Percentiles rank a stretch among this genome's conserved stretches.
These are phyloP conservation scores for Melanotaenia duboulayi DNA, from an alignment of 2,113 vertebrate genomes.

Conservation along the genomic window DNA sequence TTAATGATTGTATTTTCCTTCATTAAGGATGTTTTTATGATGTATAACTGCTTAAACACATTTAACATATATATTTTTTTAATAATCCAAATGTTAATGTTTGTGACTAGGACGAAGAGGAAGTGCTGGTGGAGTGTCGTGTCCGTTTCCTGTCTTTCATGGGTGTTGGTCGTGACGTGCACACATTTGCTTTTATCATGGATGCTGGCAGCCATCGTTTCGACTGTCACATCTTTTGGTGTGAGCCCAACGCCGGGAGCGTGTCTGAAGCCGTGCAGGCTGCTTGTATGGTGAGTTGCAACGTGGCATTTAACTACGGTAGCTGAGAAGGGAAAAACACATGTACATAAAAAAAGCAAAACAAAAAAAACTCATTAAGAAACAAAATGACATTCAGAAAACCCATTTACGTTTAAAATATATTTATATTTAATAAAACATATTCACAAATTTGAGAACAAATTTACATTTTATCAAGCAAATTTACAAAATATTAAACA, in stretches of 20 bases:
- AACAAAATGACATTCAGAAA: too few relatives aligned
- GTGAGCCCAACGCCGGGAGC: constrained; percentile 93
- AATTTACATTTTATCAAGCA: too few relatives aligned
- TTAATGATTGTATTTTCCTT: too few relatives aligned
- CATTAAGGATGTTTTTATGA: too few relatives aligned
- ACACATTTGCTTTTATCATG: constrained; percentile 97
- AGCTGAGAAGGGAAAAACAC: not conserved
- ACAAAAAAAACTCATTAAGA: too few relatives aligned
- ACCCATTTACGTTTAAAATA: not conserved
- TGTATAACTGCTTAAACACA: not conserved
- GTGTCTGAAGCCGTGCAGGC: constrained; percentile 98
- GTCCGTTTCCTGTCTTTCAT: constrained; percentile 98
- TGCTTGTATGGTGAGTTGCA: constrained; percentile 94
- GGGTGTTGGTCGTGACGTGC: constrained; percentile 93
- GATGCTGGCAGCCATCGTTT: constrained; percentile 94
- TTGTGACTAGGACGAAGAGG: constrained; percentile 87
- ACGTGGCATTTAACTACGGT: not conserved
- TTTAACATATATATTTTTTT: not conserved
- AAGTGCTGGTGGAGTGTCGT: constrained; percentile 94
- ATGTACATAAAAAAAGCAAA: not conserved
- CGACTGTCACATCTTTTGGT: constrained; percentile 97
- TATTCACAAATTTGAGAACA: too few relatives aligned
- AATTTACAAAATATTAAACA: too few relatives aligned
- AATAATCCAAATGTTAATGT: not conserved
- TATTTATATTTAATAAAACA: too few relatives aligned